Evolutionary conservation across 2,797 vertebrate genomes (phyloP).

Genomic region (Echeneis naucrates): DNA sequence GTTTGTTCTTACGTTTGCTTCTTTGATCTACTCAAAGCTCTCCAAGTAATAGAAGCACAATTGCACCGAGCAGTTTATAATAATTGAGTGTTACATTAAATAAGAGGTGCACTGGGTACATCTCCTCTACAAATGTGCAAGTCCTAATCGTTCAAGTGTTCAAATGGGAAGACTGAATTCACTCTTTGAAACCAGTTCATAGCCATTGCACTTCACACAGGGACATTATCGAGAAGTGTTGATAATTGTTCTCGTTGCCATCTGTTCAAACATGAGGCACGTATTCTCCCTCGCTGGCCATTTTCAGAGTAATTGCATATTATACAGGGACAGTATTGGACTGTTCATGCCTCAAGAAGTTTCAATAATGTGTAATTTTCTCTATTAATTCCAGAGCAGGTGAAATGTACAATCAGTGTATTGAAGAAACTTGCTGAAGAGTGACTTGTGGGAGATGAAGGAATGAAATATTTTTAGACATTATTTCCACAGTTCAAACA

Average conservation of each 20-base stretch:
- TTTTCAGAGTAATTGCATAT: slow-evolving; percentile 64
- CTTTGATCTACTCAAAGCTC: slow-evolving; percentile 40
- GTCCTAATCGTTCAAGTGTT: slow-evolving; percentile 18
- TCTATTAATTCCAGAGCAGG: slow-evolving; percentile 46
- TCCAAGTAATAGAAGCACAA: slow-evolving; percentile 7
- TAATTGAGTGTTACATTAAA: slow-evolving; percentile 59
- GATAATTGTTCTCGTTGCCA: slow-evolving; percentile 43
- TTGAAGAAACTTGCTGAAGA: slow-evolving; percentile 44
- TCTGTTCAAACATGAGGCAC: slow-evolving; percentile 47
- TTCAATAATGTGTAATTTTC: slow-evolving; percentile 59
- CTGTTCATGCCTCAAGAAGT: slow-evolving; percentile 47
- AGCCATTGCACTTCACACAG: slow-evolving; percentile 41
- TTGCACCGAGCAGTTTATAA: slow-evolving; percentile 6
- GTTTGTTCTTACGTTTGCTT: slow-evolving; percentile 35
- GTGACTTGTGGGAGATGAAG: slow-evolving; percentile 18
- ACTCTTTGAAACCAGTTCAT: slow-evolving; percentile 38
- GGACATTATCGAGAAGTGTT: slow-evolving; percentile 42
- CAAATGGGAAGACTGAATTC: slow-evolving; percentile 30
- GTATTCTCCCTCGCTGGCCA: slow-evolving; percentile 37
- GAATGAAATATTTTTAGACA: slow-evolving; percentile 38
- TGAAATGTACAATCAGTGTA: slow-evolving; percentile 53
- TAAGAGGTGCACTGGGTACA: slow-evolving; percentile 33
- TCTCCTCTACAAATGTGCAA: slow-evolving; percentile 17
- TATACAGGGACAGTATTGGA: slow-evolving; percentile 37
- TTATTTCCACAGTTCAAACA: slow-evolving; percentile 33